Percentiles rank a stretch among this genome's conserved stretches.
phyloP scores from a whole-genome alignment of 2,113 vertebrate species.

The Nothobranchius furzeri region DNA sequence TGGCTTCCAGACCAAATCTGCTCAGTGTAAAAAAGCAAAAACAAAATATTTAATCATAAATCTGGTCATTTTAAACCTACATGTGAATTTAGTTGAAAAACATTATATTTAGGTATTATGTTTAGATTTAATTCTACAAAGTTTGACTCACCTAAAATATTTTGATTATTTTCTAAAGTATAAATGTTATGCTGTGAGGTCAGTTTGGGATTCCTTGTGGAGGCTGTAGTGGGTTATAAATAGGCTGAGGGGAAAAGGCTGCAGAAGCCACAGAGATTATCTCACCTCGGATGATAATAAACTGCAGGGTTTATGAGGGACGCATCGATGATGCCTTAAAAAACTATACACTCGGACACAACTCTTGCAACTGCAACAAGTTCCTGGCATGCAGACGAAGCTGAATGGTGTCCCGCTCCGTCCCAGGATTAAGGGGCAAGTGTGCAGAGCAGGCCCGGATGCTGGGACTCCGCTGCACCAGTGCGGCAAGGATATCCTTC shows the following conservation, averaged over 20 bases:
- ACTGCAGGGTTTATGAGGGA: constrained; percentile 38
- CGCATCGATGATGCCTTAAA: constrained; percentile 11
- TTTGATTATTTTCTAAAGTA: too few relatives aligned
- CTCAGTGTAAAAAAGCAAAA: too few relatives aligned
- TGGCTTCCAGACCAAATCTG: too few relatives aligned
- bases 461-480: constrained; percentile 49
- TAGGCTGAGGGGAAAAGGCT: constrained; percentile 29
- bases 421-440: constrained; percentile 23
- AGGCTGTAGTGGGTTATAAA: constrained; percentile 42
- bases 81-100: too few relatives aligned
- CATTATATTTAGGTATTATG: too few relatives aligned
- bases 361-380: background rate
- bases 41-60: too few relatives aligned
- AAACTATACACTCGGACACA: background rate
- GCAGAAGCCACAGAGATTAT: constrained; percentile 52
- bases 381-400: background rate
- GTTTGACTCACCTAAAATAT: too few relatives aligned
- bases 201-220: constrained; percentile 34
- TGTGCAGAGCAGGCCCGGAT: constrained; percentile 56
- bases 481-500: constrained; percentile 25
- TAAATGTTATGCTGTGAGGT: background rate
- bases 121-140: too few relatives aligned
- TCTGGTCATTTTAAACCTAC: too few relatives aligned
- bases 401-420: constrained; percentile 23
- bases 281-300: constrained; percentile 45